phyloP scores from a whole-genome alignment of 1,140 invertebrate species.

The Drosophila bocki region DNA sequence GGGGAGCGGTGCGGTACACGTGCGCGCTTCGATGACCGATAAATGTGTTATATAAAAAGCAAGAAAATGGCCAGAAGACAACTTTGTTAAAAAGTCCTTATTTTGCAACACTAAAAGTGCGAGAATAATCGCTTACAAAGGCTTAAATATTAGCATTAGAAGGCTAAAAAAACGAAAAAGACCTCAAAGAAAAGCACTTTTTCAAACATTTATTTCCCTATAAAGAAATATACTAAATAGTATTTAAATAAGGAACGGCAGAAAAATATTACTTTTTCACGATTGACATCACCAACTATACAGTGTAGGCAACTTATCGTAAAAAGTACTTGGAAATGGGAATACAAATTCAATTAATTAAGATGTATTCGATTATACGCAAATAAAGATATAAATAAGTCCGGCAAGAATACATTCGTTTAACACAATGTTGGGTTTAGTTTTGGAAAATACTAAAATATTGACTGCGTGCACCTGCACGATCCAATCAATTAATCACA shows the following conservation, averaged over 20 bases:
- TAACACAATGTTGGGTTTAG: background rate
- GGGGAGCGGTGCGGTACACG: conserved; percentile 22
- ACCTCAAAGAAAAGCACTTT: too few relatives aligned
- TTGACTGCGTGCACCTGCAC: background rate
- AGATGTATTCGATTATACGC: background rate
- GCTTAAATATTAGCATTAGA: background rate
- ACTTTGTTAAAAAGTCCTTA: conserved; percentile 16
- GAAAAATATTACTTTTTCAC: background rate
- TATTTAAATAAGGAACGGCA: background rate
- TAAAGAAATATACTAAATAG: background rate
- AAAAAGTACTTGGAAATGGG: too few relatives aligned
- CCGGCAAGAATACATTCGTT: background rate
- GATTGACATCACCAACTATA: background rate
- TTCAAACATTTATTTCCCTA: too few relatives aligned
- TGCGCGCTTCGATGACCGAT: conserved; percentile 35
- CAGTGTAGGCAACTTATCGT: too few relatives aligned
- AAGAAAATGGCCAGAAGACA: conserved; percentile 1
- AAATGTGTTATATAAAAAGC: conserved; percentile 21
- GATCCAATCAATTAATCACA: background rate
- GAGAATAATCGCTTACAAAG: background rate
- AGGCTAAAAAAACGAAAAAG: background rate
- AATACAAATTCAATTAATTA: background rate
- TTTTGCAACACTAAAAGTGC: conserved; percentile 29
- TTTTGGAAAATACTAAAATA: background rate
- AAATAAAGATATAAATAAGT: background rate